These are phyloP conservation scores for Pelecanus crispus DNA, from an alignment of 2,113 vertebrate species.

Conservation along the genomic window DNA sequence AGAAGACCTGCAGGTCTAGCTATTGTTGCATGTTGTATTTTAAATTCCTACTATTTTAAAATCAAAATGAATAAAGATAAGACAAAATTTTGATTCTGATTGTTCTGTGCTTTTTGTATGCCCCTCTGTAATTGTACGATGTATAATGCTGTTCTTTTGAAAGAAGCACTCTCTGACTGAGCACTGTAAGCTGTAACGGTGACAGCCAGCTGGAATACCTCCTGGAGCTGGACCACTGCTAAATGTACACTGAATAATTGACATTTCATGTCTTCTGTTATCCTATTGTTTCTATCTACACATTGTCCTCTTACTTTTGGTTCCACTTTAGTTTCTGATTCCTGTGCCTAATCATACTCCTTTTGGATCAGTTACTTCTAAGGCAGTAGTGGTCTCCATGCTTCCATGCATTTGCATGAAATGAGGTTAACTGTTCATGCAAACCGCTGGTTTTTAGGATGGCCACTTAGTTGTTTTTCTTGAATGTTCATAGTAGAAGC, in stretches of 20 bases:
- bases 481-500: background rate
- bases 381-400: background rate
- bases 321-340: background rate
- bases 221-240: background rate
- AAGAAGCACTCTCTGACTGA: background rate
- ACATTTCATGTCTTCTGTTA: background rate
- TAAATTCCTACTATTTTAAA: background rate
- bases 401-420: background rate
- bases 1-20: background rate
- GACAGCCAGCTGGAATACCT: background rate
- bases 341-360: background rate
- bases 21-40: background rate
- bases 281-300: background rate
- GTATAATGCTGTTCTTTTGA: background rate
- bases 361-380: background rate
- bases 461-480: background rate
- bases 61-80: background rate
- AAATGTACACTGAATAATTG: background rate
- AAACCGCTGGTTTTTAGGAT: background rate
- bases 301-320: background rate
- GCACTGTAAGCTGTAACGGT: background rate
- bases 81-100: background rate
- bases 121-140: background rate
- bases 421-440: background rate
- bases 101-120: background rate